These are phyloP conservation scores for Agonopterix alstromeriana DNA, from an alignment of 2,888 invertebrate genomes.

Conservation along the genomic window DNA sequence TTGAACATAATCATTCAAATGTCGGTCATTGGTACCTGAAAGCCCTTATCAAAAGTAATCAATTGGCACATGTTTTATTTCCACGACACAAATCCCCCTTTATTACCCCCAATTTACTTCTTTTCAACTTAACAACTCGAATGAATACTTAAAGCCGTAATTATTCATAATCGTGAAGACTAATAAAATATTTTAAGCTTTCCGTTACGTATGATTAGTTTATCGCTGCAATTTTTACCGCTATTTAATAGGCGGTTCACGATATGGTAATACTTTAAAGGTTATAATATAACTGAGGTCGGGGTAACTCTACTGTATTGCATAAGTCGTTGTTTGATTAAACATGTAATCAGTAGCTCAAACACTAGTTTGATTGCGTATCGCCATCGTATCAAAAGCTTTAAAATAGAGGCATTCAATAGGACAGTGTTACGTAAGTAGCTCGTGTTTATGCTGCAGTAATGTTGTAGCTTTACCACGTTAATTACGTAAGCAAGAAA, in stretches of 20 bases:
- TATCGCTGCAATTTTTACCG: conserved; percentile 5
- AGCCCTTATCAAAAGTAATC: conserved; percentile 16
- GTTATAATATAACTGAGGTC: too few relatives aligned
- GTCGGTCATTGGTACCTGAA: conserved; percentile 6
- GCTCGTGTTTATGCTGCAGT: too few relatives aligned
- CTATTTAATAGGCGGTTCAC: background rate
- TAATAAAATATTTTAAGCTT: conserved; percentile 8
- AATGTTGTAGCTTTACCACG: too few relatives aligned
- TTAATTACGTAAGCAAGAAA: too few relatives aligned
- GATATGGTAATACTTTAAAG: too few relatives aligned
- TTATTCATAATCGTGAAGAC: conserved; percentile 16
- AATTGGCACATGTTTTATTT: conserved; percentile 18
- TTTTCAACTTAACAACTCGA: conserved; percentile 28
- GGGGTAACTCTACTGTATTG: too few relatives aligned
- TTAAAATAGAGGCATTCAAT: too few relatives aligned
- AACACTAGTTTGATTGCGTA: too few relatives aligned
- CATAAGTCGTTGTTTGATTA: too few relatives aligned
- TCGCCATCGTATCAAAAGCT: too few relatives aligned
- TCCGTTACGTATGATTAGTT: conserved; percentile 4
- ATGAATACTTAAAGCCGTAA: conserved; percentile 30
- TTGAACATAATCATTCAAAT: background rate
- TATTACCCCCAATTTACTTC: conserved; percentile 27
- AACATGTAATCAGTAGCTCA: too few relatives aligned
- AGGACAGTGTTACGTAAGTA: too few relatives aligned
- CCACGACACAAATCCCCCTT: conserved; percentile 14